Evolutionary conservation across 2,888 invertebrate species (phyloP), one percentile per base, ranked within the genome.

Genomic region (Drosophila stalkeri): DNA sequence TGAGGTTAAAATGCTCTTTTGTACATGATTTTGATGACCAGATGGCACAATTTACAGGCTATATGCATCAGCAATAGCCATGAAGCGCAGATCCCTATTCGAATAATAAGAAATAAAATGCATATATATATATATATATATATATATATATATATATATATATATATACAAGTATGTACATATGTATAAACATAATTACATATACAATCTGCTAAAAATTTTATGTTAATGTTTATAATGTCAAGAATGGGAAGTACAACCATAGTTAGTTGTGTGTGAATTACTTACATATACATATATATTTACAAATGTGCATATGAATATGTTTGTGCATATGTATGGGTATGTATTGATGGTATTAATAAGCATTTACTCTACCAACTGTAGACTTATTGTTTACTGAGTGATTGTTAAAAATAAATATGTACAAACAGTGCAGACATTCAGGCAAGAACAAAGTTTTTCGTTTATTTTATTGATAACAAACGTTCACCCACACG

Each of bases 21-120:
- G 77, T 75, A 49, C 46, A 65, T 47, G 41, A 3, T 62, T 60
- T 55, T 59, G 55, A 66, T 67, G 62, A 77, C 56, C 60, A 49
- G n/a, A 0, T 16, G 16, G 27, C 16, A 9, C 57, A 43, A 71
- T 18, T 70, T 55, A 9, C 56, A 16, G 11, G 6, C n/a, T 11
- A n/a, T 11, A 44, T 44, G 35, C 35, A 37, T 7, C 44, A 35
- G 31, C 18, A 39, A 27, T 3, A 39, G 46, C 49, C 39, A 33
- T 51, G 31, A 41, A 37, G n/a, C 33, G 52, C 51, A 41, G 59
- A 55, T 64, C 62, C 59, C 57, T 62, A 65, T 64, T 64, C 51
- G 46, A 55, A 60, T 56, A 47, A 61, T 66, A 23, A 41, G 23
- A 56, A 59, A 1, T 16, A 61, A 27, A 18, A 20, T 46, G 23